Evolutionary conservation across 2,113 vertebrate species (phyloP).

Genomic region (Mus spicilegus): DNA sequence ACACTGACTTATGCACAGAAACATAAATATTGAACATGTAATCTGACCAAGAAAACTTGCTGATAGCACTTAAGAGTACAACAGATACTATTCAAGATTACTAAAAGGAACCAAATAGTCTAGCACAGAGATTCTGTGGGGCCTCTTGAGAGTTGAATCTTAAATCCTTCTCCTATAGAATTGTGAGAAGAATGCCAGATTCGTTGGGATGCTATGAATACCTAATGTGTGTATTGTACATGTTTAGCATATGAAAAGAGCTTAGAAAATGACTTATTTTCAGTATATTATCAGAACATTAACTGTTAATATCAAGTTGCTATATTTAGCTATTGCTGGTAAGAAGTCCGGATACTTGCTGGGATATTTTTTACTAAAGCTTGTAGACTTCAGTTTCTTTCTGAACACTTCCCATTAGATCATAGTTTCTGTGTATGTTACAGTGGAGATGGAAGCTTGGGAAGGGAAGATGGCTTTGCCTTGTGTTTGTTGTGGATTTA

Average conservation of each 20-base stretch:
- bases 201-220: neutral
- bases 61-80: neutral
- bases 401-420: neutral
- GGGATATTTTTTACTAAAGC: neutral
- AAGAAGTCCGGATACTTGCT: constrained; percentile 13
- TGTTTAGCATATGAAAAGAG: neutral
- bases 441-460: neutral
- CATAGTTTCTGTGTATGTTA: neutral
- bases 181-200: neutral
- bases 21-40: neutral
- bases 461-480: neutral
- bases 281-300: neutral
- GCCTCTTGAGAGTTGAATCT: neutral
- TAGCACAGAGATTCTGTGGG: neutral
- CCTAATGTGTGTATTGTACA: neutral
- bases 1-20: neutral
- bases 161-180: neutral
- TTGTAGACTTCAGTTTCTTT: neutral
- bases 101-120: neutral
- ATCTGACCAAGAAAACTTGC: neutral
- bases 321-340: neutral
- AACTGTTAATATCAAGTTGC: neutral
- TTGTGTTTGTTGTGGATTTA: neutral
- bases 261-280: neutral
- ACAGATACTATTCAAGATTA: neutral